phyloP scores from a whole-genome alignment of 2,797 vertebrate species.

The Melanotaenia trifasciata region DNA sequence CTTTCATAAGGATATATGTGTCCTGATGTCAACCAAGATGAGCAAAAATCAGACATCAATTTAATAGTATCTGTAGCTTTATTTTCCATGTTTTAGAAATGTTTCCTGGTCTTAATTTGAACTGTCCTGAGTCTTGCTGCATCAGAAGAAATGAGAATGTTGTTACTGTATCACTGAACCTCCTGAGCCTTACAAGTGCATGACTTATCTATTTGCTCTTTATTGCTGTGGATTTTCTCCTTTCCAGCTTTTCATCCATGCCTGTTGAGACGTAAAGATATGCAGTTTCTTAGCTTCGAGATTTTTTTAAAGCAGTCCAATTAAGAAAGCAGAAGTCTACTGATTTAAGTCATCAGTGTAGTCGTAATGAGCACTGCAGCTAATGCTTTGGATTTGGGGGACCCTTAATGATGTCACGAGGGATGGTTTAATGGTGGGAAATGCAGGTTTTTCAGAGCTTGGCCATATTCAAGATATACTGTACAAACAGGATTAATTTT shows the following conservation, averaged over 20 bases:
- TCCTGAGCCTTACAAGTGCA: not conserved
- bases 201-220: not conserved
- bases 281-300: not conserved
- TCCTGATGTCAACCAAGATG: not conserved
- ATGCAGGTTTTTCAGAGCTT: not conserved
- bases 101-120: not conserved
- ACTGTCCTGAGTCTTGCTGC: not conserved
- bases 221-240: too few species aligned
- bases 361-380: not conserved
- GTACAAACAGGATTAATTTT: not conserved
- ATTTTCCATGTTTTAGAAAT: not conserved
- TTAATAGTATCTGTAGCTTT: not conserved
- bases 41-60: not conserved
- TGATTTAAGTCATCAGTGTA: not conserved
- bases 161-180: not conserved
- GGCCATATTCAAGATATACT: not conserved
- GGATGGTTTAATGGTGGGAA: not conserved
- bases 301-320: not conserved
- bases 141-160: not conserved
- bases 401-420: not conserved
- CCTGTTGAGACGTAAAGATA: too few species aligned
- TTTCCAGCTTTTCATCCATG: too few species aligned
- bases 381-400: not conserved
- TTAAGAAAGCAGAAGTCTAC: not conserved
- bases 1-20: not conserved